These are phyloP conservation scores for Aix galericulata DNA, from an alignment of 2,113 vertebrate species.

Conservation along the genomic window DNA sequence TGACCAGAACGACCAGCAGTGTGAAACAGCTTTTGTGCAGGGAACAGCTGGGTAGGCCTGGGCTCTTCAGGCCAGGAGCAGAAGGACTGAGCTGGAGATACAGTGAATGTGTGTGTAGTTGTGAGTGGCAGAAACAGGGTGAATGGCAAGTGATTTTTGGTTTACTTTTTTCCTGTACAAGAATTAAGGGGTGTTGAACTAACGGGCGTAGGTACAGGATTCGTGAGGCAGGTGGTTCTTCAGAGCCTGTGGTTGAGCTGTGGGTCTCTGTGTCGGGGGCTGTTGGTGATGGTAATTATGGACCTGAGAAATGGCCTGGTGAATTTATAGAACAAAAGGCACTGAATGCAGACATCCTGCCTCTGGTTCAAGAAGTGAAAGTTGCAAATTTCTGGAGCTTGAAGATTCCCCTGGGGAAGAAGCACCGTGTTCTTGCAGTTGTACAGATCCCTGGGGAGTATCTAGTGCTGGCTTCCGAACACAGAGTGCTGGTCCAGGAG, in stretches of 20 bases:
- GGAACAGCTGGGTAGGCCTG: not conserved
- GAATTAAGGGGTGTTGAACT: not conserved
- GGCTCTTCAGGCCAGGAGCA: not conserved
- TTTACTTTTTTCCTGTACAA: not conserved
- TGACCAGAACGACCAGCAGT: not conserved
- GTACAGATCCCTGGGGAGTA: not conserved
- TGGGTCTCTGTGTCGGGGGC: not conserved
- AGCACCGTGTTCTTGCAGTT: not conserved
- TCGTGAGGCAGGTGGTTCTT: not conserved
- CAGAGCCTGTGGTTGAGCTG: not conserved
- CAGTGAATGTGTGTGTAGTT: not conserved
- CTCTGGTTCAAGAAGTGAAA: not conserved
- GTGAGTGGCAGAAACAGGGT: not conserved
- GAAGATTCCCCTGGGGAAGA: not conserved
- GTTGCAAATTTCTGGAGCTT: not conserved
- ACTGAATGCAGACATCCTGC: not conserved
- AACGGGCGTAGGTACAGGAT: not conserved
- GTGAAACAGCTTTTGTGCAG: not conserved
- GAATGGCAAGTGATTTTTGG: not conserved
- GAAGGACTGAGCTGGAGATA: rapidly evolving
- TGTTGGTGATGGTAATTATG: not conserved
- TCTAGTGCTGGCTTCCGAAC: not conserved
- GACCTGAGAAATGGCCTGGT: not conserved
- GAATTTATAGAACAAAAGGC: not conserved
- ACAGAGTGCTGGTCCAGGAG: not conserved